Percentiles rank a stretch among this genome's conserved stretches.
Evolutionary conservation across 2,797 vertebrate genomes (phyloP).

Genomic region (Ispidina lecontei): DNA sequence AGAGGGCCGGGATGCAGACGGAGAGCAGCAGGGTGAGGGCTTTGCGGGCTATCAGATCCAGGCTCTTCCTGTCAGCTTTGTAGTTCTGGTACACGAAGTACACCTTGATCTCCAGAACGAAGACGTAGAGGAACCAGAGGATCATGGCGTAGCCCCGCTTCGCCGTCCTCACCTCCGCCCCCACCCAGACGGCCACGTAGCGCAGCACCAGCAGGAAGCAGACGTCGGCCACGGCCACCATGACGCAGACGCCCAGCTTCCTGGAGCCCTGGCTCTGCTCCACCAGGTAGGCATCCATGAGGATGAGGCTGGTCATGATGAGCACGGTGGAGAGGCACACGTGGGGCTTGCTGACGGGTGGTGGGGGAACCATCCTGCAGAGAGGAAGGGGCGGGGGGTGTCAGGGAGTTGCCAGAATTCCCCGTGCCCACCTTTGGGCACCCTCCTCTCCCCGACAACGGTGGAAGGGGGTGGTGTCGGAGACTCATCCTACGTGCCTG

Average conservation of each 20-base stretch:
- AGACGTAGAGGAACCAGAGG: conserved; percentile 88
- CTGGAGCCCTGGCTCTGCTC: conserved; percentile 87
- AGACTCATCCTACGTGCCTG: neutral
- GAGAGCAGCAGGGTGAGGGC: conserved; percentile 82
- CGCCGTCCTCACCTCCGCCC: conserved; percentile 88
- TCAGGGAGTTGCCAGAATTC: neutral
- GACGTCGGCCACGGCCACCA: conserved; percentile 88
- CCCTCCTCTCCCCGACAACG: neutral
- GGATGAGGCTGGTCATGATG: conserved; percentile 86
- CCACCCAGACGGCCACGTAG: conserved; percentile 90
- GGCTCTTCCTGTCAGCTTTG: conserved; percentile 86
- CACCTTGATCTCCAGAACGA: conserved; percentile 87
- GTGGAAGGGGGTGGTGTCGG: accelerated
- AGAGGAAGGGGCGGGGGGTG: neutral
- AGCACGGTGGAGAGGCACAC: conserved; percentile 86
- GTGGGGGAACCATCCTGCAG: conserved; percentile 81
- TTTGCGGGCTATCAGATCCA: conserved; percentile 84
- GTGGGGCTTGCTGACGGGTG: conserved; percentile 88
- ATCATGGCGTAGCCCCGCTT: conserved; percentile 91
- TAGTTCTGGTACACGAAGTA: conserved; percentile 92
- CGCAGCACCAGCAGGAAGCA: conserved; percentile 89
- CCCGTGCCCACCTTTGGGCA: neutral
- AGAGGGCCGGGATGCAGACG: conserved; percentile 83
- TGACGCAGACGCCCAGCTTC: conserved; percentile 84
- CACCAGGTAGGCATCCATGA: conserved; percentile 85